These are phyloP conservation scores for Panthera tigris DNA, from an alignment of 2,113 vertebrate genomes.

Conservation along the genomic window DNA sequence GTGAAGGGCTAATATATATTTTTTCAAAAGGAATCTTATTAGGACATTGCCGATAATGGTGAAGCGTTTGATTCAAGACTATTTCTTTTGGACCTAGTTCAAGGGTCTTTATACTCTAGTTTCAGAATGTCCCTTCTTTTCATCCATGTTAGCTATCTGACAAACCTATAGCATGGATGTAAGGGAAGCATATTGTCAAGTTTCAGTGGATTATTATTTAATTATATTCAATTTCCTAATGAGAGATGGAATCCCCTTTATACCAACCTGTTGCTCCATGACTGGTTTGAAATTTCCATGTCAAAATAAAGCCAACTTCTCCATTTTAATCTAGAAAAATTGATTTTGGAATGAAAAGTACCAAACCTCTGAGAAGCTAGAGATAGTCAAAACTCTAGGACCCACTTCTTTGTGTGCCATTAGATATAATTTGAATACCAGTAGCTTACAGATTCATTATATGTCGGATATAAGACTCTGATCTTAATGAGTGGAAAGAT, in stretches of 20 bases:
- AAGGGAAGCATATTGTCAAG: slow-evolving; percentile 35
- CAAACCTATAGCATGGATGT: slow-evolving; percentile 16
- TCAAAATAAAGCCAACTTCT: slow-evolving; percentile 51
- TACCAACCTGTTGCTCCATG: slow-evolving; percentile 20
- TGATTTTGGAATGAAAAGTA: neutral
- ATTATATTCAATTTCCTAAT: slow-evolving; percentile 66
- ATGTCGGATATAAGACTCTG: neutral
- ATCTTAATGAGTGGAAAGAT: neutral
- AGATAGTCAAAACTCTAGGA: neutral
- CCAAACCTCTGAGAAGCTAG: neutral
- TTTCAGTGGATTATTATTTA: slow-evolving; percentile 65
- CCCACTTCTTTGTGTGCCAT: neutral
- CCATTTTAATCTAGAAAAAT: neutral
- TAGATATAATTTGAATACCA: neutral
- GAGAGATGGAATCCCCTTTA: slow-evolving; percentile 56
- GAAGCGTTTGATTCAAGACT: neutral
- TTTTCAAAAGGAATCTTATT: slow-evolving; percentile 11
- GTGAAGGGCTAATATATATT: neutral
- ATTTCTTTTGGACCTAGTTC: slow-evolving; percentile 14
- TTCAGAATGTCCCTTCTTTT: slow-evolving; percentile 38
- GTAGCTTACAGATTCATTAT: neutral
- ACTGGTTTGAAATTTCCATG: neutral
- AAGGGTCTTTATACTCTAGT: slow-evolving; percentile 1
- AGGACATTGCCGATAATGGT: neutral
- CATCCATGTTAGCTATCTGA: slow-evolving; percentile 21